A percentile compares a stretch with the other conserved stretches of the same genome.
Evolutionary conservation across 2,888 invertebrate species (phyloP).

Genomic region (Elysia crispata): DNA sequence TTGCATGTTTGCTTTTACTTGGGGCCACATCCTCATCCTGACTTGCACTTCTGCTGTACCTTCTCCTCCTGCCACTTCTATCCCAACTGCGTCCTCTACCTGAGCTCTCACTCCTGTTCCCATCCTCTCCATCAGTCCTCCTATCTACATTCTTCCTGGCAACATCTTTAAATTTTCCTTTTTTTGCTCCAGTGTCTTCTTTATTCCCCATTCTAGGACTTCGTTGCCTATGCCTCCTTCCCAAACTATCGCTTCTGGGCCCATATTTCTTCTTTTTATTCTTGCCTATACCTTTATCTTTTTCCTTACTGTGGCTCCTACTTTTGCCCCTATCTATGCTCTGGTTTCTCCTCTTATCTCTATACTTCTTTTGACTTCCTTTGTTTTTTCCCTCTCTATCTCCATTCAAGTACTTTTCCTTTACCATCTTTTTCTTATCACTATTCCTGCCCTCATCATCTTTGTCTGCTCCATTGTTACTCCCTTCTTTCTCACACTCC

Average conservation of each 20-base stretch:
- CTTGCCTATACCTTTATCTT: not conserved
- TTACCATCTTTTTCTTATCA: not conserved
- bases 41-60: not conserved
- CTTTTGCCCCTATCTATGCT: not conserved
- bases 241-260: not conserved
- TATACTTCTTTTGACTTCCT: not conserved
- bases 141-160: not conserved
- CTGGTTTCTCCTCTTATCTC: not conserved
- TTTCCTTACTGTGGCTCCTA: not conserved
- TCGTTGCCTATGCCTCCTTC: not conserved
- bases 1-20: not conserved
- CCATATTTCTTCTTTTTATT: not conserved
- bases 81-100: not conserved
- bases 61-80: not conserved
- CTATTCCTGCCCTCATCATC: not conserved
- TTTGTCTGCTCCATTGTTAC: constrained; percentile 5
- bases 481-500: not conserved
- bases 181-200: not conserved
- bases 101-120: not conserved
- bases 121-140: too few relatives aligned
- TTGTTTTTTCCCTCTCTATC: not conserved
- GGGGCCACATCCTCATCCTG: not conserved
- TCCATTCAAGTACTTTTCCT: not conserved
- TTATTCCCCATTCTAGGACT: not conserved
- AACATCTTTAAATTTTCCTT: not conserved